Evolutionary conservation across 2,797 vertebrate genomes (phyloP).

Genomic region (Tangara arthus): DNA sequence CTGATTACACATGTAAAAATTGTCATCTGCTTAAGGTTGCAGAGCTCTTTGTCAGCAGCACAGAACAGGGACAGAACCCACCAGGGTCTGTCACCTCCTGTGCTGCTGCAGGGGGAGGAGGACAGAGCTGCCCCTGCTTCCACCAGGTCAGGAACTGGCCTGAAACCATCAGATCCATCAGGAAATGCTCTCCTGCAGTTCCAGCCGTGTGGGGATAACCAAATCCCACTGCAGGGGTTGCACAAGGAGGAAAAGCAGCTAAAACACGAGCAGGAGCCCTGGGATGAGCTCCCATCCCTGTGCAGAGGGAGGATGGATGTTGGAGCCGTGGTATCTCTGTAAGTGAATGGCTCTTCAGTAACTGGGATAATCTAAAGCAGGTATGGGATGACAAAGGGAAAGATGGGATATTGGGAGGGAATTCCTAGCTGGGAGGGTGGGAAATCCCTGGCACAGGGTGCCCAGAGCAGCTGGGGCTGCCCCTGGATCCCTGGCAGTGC

Average conservation of each 20-base stretch:
- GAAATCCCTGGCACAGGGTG: not conserved
- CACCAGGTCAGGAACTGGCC: not conserved
- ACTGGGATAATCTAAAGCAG: constrained; percentile 16
- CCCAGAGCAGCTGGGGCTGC: not conserved
- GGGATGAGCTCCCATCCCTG: not conserved
- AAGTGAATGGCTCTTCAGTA: constrained; percentile 1
- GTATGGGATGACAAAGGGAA: not conserved
- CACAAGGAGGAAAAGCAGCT: not conserved
- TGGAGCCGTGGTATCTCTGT: not conserved
- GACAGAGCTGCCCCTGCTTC: not conserved
- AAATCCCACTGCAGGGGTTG: not conserved
- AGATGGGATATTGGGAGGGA: not conserved
- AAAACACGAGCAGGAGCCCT: not conserved
- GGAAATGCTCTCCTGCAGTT: not conserved
- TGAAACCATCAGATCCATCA: rapidly evolving
- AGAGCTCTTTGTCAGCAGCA: not conserved
- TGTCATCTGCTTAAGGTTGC: not conserved
- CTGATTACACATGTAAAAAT: constrained; percentile 6
- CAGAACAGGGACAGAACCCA: not conserved
- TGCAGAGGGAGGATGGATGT: not conserved
- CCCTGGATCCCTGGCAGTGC: not conserved
- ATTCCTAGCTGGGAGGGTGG: not conserved
- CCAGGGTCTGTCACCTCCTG: rapidly evolving
- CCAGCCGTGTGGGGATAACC: not conserved
- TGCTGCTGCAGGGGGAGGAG: not conserved